Percentiles rank a stretch among this genome's conserved stretches.
Evolutionary conservation across 2,888 invertebrate species (phyloP).

Genomic region (Chrysolina haemoptera): DNA sequence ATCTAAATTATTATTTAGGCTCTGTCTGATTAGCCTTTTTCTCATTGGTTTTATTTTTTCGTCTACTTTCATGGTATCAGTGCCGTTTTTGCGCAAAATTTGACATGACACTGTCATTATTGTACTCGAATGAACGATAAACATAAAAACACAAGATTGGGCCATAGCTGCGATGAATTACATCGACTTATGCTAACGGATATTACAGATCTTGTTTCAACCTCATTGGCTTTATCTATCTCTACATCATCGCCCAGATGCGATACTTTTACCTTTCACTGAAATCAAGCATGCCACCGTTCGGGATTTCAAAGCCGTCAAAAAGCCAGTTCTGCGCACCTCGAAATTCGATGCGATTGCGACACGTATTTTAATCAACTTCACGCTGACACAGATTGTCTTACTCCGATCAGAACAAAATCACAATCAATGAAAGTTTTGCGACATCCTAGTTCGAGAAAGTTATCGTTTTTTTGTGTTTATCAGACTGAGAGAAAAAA

Average conservation of each 20-base stretch:
- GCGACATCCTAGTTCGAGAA: slow-evolving; percentile 26
- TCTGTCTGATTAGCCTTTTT: too few species aligned
- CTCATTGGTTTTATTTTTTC: too few species aligned
- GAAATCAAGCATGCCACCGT: neutral
- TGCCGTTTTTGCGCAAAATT: too few species aligned
- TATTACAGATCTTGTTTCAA: too few species aligned
- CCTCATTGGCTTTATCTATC: neutral
- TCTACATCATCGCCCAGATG: neutral
- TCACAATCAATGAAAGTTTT: slow-evolving; percentile 29
- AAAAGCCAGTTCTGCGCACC: neutral
- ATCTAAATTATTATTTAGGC: too few species aligned
- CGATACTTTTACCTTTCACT: slow-evolving; percentile 19
- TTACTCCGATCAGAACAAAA: slow-evolving; percentile 13
- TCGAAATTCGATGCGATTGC: slow-evolving; percentile 1
- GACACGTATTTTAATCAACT: slow-evolving; percentile 10
- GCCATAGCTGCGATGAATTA: too few species aligned
- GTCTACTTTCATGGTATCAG: too few species aligned
- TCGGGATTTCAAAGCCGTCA: neutral
- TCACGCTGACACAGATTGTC: neutral
- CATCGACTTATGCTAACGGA: too few species aligned
- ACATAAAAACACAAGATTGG: too few species aligned
- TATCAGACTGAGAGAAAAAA: neutral
- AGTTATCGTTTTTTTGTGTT: neutral
- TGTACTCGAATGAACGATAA: too few species aligned
- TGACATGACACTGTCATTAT: too few species aligned